Base-by-base conservation (phyloP, 1,140 invertebrate species). In the Magallana ariakensis region DNA sequence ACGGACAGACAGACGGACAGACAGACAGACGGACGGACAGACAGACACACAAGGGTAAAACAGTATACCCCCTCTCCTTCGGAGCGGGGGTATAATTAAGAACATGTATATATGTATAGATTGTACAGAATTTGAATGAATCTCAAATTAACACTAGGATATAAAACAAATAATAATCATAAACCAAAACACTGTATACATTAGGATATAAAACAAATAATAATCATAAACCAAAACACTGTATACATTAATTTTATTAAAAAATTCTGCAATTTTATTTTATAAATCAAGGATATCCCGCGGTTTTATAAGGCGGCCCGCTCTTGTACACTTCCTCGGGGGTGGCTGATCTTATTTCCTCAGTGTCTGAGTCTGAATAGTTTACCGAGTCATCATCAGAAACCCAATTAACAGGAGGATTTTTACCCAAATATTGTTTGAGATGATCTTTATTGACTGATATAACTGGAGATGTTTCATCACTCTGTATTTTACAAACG, bases 371-470 rank as follows among this genome's bases (percentile, higher is more conserved):
- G 19, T 10, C 0, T 22, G 0, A 70, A 26, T 70, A 9, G 9
- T 7, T 19, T 19, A 70, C 19, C 8, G 19, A 22, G 22, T 70
- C 7, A 19, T 70, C 19, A 19, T 26, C 19, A 10, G 19, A 22
- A 70, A 70, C 62, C 26, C 19, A 13, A 70, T 70, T 22, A 11
- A 22, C 19, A 19, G 33, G 46, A 11, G 80, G 80, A 81, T 55
- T 54, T n/a, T 26, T 55, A 54, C 80, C 80, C 80, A 16, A 13
- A 5, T 85, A 87, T 22, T 80, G 84, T 86, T 89, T 84, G 11
- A 89, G 70, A 86, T 89, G 89, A 55, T 89, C 84, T n/a, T 87
- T 83, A 84, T 89, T 80, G 1, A 89, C 84, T 16, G 19, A 9
- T n/a, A 22, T 33, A 53, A 81, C 53, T 7, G 80, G 80, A 54